These are phyloP conservation scores for Polydrusus pterygomalis DNA, from an alignment of 2,888 invertebrate species.

Conservation along the genomic window DNA sequence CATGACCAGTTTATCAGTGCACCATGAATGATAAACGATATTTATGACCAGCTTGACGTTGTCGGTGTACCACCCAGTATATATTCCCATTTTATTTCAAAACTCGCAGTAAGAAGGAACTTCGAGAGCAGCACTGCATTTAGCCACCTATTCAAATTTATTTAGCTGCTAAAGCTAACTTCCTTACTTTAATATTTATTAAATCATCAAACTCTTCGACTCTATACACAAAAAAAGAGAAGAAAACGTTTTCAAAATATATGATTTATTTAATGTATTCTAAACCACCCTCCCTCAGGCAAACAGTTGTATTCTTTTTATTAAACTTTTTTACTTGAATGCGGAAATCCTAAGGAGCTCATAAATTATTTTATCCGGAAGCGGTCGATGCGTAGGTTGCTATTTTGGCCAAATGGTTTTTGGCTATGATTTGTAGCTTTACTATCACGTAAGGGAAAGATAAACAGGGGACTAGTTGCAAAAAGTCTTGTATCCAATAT, in stretches of 20 bases:
- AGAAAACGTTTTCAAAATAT: constrained; percentile 5
- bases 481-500: neutral
- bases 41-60: too few species aligned
- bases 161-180: neutral
- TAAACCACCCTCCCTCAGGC: constrained; percentile 18
- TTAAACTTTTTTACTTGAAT: constrained; percentile 43
- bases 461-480: constrained; percentile 4
- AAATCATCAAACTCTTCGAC: neutral
- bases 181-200: neutral
- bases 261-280: constrained; percentile 28
- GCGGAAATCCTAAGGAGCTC: constrained; percentile 46
- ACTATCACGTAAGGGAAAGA: constrained; percentile 39
- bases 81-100: too few species aligned
- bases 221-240: neutral
- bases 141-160: too few species aligned
- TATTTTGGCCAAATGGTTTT: constrained; percentile 50
- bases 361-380: constrained; percentile 52
- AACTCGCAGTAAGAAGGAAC: too few species aligned
- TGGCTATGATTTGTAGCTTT: constrained; percentile 49
- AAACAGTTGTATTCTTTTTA: constrained; percentile 46
- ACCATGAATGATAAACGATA: too few species aligned
- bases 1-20: too few species aligned
- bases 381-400: constrained; percentile 50
- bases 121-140: too few species aligned
- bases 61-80: too few species aligned